Evolutionary conservation across 2,113 vertebrate species (phyloP), one percentile per base, ranked within the genome.

Genomic region (Mesitornis unicolor): DNA sequence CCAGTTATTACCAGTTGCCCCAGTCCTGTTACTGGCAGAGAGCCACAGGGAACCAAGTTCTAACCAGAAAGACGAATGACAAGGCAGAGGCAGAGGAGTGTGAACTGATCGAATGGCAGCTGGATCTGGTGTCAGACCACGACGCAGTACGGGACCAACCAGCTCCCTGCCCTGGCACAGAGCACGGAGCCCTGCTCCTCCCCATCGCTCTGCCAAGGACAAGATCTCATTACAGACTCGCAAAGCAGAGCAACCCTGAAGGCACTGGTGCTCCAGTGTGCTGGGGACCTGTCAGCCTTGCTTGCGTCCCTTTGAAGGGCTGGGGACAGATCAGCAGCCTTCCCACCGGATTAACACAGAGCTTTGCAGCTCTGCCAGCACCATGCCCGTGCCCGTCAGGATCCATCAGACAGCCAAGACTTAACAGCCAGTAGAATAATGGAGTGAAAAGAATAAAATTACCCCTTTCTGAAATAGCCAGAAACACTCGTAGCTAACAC

Each of bases 361-460:
- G 82, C 42, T 73, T 54, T 76, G 78, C 61, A 54, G 93, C 77
- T 89, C 74, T 75, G 64, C 85, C 33, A 0, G 80, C 81, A 90
- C 67, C 45, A 1, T 74, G 76, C 60, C 76, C 4, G 0, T 10
- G 51, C 71, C 84, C 93, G 83, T 91, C 94, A 94, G 76, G 54
- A 88, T 61, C 92, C 65, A 89, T 95, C 95, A 93, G 80, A 56
- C 48, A 81, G 54, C 79, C 71, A 35, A 81, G 69, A 50, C 68
- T 91, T n/a, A 71, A 24, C 48, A 80, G 59, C 57, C 74, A 78
- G 69, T 78, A 16, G 57, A 76, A 18, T 45, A 84, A 76, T 2
- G 1, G 85, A 83, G 79, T 31, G 54, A 83, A 91, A 86, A 76
- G 43, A 96, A 75, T 50, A 47, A 89, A 87, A 86, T 35, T 19